These are phyloP conservation scores for Darevskia mixta DNA, from an alignment of 2,797 vertebrate species.

Conservation along the genomic window DNA sequence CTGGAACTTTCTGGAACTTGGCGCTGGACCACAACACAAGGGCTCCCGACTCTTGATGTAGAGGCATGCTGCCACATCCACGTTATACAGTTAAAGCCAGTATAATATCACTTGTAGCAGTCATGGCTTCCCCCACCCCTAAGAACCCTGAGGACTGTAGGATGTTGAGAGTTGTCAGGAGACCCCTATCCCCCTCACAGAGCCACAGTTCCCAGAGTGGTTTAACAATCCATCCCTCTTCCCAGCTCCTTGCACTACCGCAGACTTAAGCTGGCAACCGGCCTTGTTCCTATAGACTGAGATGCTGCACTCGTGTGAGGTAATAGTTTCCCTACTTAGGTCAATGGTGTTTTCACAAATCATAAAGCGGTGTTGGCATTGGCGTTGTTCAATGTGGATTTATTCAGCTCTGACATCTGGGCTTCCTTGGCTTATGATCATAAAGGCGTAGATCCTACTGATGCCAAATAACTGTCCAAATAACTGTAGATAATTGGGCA, in stretches of 20 bases:
- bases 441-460: neutral
- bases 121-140: too few species aligned
- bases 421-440: constrained; percentile 35
- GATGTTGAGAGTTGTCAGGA: too few species aligned
- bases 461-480: constrained; percentile 12
- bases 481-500: neutral
- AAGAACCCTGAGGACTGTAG: too few species aligned
- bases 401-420: constrained; percentile 32
- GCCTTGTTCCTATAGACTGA: neutral
- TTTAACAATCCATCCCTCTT: too few species aligned
- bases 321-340: constrained; percentile 25
- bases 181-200: too few species aligned
- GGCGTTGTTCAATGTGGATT: neutral
- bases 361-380: neutral
- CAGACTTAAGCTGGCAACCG: neutral
- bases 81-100: too few species aligned
- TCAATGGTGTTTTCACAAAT: fast-evolving
- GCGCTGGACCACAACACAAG: too few species aligned
- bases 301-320: constrained; percentile 19
- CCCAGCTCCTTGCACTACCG: neutral
- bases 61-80: too few species aligned
- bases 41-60: too few species aligned
- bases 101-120: too few species aligned
- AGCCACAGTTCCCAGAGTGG: too few species aligned
- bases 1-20: too few species aligned